A percentile compares a stretch with the other conserved stretches of the same genome.
Evolutionary conservation across 2,888 invertebrate genomes (phyloP).

Genomic region (Petrolisthes manimaculis): DNA sequence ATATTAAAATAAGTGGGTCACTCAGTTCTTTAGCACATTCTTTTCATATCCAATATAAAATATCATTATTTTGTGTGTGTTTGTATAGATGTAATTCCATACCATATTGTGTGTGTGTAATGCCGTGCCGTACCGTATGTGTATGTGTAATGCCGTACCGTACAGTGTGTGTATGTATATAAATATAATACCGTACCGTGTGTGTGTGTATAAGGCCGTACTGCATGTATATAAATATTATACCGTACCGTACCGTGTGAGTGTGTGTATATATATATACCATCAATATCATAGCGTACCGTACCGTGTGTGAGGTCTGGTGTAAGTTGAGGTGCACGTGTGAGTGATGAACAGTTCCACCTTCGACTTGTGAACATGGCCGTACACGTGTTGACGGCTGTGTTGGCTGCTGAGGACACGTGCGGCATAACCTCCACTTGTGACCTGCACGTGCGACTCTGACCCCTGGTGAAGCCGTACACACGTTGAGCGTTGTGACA

Average conservation of each 20-base stretch:
- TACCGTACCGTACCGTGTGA: too few relatives aligned
- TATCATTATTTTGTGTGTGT: too few relatives aligned
- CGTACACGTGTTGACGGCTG: conserved; percentile 74
- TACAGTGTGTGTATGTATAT: background rate
- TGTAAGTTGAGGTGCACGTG: conserved; percentile 79
- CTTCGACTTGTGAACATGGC: conserved; percentile 79
- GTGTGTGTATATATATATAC: background rate
- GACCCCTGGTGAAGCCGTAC: conserved; percentile 48
- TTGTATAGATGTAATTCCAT: conserved; percentile 18
- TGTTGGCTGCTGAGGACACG: conserved; percentile 42
- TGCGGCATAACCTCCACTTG: conserved; percentile 59
- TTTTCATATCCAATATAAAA: too few relatives aligned
- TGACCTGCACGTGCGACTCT: conserved; percentile 45
- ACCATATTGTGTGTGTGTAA: conserved; percentile 7
- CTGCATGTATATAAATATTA: too few relatives aligned
- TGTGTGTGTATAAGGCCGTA: conserved; percentile 24
- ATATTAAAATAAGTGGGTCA: too few relatives aligned
- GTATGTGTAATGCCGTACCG: background rate
- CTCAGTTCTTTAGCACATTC: too few relatives aligned
- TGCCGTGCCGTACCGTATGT: background rate
- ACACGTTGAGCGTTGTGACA: conserved; percentile 42
- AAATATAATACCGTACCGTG: background rate
- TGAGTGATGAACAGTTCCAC: conserved; percentile 87
- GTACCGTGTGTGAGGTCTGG: conserved; percentile 83
- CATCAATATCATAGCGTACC: background rate